A percentile compares a stretch with the other conserved stretches of the same genome.
Evolutionary conservation across 2,797 vertebrate species (phyloP).

Genomic region (Typhlichthys subterraneus): DNA sequence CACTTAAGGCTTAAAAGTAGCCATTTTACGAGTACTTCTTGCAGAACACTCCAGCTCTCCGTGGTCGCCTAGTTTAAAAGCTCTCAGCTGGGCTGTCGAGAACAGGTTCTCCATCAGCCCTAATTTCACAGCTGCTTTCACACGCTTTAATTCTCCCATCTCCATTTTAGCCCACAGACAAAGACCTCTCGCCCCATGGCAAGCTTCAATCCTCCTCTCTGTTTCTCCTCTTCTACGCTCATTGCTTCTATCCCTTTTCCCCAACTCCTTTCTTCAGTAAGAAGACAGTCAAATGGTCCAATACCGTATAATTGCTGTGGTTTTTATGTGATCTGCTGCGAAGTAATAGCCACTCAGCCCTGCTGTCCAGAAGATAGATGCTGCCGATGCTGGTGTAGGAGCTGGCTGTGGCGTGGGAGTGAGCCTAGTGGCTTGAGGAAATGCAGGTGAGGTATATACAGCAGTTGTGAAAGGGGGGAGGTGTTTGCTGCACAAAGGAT

Average conservation of each 20-base stretch:
- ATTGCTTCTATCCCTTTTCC: background rate
- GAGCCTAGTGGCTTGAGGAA: conserved; percentile 61
- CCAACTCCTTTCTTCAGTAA: conserved; percentile 44
- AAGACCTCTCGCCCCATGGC: conserved; percentile 37
- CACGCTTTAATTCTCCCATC: conserved; percentile 41
- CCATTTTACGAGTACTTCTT: conserved; percentile 17
- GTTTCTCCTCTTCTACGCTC: conserved; percentile 31
- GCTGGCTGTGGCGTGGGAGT: conserved; percentile 56
- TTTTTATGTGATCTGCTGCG: conserved; percentile 72
- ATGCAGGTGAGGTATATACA: conserved; percentile 74
- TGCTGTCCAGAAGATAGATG: conserved; percentile 78
- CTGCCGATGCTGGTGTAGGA: conserved; percentile 65
- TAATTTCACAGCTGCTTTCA: conserved; percentile 46
- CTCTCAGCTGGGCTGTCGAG: conserved; percentile 26
- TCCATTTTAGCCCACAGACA: conserved; percentile 39
- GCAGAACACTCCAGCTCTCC: conserved; percentile 29
- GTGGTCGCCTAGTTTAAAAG: conserved; percentile 32
- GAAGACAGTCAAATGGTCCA: conserved; percentile 66
- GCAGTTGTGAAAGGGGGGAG: conserved; percentile 4
- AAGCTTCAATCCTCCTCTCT: conserved; percentile 26
- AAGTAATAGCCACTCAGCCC: conserved; percentile 78
- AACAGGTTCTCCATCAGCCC: conserved; percentile 41
- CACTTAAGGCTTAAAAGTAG: conserved; percentile 15
- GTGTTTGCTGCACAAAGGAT: conserved; percentile 7
- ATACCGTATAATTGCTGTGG: conserved; percentile 73